Percentiles rank a stretch among this genome's conserved stretches.
Evolutionary conservation across 2,113 vertebrate species (phyloP).

Genomic region (Scophthalmus maximus): DNA sequence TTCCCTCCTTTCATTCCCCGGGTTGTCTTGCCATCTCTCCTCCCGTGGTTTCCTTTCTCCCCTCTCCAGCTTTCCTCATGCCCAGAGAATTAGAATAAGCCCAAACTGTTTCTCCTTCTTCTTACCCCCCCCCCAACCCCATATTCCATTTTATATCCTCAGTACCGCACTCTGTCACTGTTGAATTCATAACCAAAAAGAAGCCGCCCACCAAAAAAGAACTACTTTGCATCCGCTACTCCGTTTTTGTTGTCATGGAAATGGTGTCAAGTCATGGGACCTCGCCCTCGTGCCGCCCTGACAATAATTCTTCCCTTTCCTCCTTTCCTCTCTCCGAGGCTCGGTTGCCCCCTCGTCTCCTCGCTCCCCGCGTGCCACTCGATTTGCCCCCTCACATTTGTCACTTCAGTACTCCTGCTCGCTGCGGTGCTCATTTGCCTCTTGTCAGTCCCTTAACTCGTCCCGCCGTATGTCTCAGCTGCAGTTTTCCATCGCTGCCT

Average conservation of each 20-base stretch:
- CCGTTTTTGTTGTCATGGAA: conserved; percentile 46
- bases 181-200: conserved; percentile 16
- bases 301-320: conserved; percentile 22
- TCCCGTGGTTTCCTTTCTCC: conserved; percentile 1
- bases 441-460: not conserved
- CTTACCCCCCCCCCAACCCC: not conserved
- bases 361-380: not conserved
- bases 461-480: not conserved
- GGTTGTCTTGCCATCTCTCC: conserved; percentile 19
- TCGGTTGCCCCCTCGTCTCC: conserved; percentile 11
- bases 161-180: conserved; percentile 11
- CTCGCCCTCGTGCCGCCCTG: conserved; percentile 23
- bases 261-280: conserved; percentile 24
- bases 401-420: not conserved
- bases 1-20: not conserved
- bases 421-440: conserved; percentile 21
- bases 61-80: not conserved
- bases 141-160: conserved; percentile 25
- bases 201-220: conserved; percentile 17
- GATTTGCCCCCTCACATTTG: not conserved
- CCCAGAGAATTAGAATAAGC: conserved; percentile 22
- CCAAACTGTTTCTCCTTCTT: conserved; percentile 1
- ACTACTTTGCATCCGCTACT: conserved; percentile 46
- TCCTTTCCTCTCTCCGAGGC: conserved; percentile 12
- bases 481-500: not conserved